phyloP scores from a whole-genome alignment of 2,888 invertebrate species.

The Campoplex nolae region DNA sequence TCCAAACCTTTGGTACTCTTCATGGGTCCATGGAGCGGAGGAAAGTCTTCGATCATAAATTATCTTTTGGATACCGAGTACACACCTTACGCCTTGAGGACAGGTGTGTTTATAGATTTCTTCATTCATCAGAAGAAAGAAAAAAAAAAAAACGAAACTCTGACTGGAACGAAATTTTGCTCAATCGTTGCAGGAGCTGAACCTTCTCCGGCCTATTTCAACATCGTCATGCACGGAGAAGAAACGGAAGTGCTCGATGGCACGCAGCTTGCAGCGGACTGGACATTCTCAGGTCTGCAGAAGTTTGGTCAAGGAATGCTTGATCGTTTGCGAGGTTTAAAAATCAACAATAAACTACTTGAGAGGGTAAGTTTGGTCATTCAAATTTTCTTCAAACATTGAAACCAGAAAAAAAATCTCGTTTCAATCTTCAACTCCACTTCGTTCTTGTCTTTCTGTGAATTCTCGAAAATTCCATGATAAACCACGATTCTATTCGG shows the following conservation, averaged over 20 bases:
- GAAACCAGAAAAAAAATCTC: not conserved
- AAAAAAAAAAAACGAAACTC: not conserved
- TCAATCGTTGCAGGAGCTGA: conserved; percentile 90
- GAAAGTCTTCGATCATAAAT: conserved; percentile 97
- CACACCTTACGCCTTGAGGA: conserved; percentile 92
- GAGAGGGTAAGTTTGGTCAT: conserved; percentile 89
- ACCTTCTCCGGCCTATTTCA: conserved; percentile 96
- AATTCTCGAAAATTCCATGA: not conserved
- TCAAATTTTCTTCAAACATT: not conserved
- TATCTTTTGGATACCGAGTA: conserved; percentile 95
- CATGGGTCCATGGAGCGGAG: conserved; percentile 98
- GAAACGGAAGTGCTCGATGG: conserved; percentile 95
- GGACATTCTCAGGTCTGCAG: conserved; percentile 96
- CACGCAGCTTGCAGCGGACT: conserved; percentile 97
- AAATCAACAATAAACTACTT: conserved; percentile 92
- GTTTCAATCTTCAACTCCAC: not conserved
- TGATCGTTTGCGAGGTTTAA: conserved; percentile 93
- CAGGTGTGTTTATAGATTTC: conserved; percentile 87
- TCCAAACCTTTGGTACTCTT: conserved; percentile 96
- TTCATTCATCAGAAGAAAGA: not conserved
- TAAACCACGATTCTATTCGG: not conserved
- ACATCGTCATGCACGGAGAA: conserved; percentile 95
- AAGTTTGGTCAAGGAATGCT: conserved; percentile 98
- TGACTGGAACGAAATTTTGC: conserved; percentile 28
- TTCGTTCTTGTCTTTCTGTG: not conserved